Conservation (phyloP, 2,888 invertebrate genomes). For the Callimorpha dominula region DNA sequence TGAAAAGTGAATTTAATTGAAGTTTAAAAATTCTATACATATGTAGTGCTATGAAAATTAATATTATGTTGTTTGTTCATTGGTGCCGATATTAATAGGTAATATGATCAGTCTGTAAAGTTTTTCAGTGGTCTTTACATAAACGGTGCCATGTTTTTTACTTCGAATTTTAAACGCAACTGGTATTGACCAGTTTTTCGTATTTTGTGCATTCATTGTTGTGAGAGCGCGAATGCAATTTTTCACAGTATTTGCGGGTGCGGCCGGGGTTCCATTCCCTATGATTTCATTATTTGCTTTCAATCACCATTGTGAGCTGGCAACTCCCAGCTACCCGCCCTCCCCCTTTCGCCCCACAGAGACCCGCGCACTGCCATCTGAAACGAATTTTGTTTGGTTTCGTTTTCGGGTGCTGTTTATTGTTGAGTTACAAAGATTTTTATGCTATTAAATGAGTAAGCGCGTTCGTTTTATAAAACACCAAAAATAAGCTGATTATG, state of each 20-base stretch:
- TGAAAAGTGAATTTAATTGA: background rate
- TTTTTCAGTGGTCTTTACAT: background rate
- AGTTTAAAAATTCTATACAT: background rate
- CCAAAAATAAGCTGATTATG: background rate
- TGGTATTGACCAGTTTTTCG: constrained; percentile 43
- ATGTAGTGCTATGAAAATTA: background rate
- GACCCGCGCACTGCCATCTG: constrained; percentile 63
- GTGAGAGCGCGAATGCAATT: constrained; percentile 73
- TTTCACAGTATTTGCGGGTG: constrained; percentile 81
- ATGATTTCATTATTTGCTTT: constrained; percentile 87
- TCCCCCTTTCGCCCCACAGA: constrained; percentile 47
- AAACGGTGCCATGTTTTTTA: constrained; percentile 7
- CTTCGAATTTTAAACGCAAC: constrained; percentile 24
- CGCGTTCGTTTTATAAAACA: constrained; percentile 24
- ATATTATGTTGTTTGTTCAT: background rate
- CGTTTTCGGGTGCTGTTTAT: constrained; percentile 83
- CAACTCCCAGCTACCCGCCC: constrained; percentile 50
- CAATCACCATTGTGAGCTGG: constrained; percentile 85
- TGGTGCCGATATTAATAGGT: background rate
- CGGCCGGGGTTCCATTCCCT: constrained; percentile 72
- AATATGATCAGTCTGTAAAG: background rate
- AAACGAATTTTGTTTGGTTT: constrained; percentile 84
- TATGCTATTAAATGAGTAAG: constrained; percentile 55
- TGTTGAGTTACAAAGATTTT: constrained; percentile 78
- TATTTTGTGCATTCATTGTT: constrained; percentile 69